phyloP scores from a whole-genome alignment of 2,113 vertebrate genomes.

The Pygoscelis adeliae region DNA sequence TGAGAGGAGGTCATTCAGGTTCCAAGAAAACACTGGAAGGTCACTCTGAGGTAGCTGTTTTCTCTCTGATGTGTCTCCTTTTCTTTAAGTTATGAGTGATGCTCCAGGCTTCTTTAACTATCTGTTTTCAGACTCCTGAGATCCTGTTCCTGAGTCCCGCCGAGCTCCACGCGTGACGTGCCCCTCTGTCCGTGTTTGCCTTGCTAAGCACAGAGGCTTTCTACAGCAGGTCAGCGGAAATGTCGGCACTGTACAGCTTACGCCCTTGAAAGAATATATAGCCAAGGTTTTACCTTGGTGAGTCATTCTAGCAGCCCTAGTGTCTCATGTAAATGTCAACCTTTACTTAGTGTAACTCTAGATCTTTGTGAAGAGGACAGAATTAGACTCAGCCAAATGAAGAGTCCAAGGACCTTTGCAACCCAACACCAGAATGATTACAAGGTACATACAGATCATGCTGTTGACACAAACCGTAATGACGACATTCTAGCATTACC shows the following conservation, averaged over 20 bases:
- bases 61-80: neutral
- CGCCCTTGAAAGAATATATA: slow-evolving; percentile 70
- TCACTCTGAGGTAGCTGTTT: neutral
- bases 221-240: neutral
- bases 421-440: slow-evolving; percentile 68
- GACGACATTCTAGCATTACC: slow-evolving; percentile 47
- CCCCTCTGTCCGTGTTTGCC: neutral
- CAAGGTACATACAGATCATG: slow-evolving; percentile 61
- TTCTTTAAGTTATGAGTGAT: neutral
- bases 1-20: neutral
- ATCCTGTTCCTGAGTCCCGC: neutral
- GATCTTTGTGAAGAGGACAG: slow-evolving; percentile 76
- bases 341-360: slow-evolving; percentile 79
- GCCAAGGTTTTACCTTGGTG: slow-evolving; percentile 67
- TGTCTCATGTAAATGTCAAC: slow-evolving; percentile 77
- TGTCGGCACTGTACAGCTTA: neutral
- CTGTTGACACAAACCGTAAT: slow-evolving; percentile 61
- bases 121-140: neutral
- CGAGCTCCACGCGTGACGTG: neutral
- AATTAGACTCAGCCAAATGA: slow-evolving; percentile 76
- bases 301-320: slow-evolving; percentile 57
- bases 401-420: slow-evolving; percentile 75
- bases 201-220: neutral
- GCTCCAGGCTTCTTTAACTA: neutral
- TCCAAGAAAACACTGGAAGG: neutral